Conservation (phyloP, 2,888 invertebrate genomes). For the Brachypterus glaber region DNA sequence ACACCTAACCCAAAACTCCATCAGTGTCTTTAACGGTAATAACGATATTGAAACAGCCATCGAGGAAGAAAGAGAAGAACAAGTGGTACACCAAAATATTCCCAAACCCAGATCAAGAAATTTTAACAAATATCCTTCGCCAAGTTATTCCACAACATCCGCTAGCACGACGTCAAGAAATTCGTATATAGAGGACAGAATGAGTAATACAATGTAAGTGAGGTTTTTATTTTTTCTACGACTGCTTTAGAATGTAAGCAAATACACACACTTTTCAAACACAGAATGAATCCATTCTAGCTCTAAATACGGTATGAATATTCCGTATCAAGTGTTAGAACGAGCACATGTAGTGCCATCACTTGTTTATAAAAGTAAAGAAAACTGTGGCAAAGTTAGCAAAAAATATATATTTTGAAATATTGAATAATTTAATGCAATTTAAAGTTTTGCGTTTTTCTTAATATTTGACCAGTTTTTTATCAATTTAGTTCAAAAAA, state of each 20-base stretch:
- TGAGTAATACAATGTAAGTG: constrained; percentile 36
- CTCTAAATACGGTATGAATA: no score
- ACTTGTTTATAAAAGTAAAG: no score
- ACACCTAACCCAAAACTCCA: constrained; percentile 47
- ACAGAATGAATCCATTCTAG: no score
- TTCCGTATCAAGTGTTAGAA: no score
- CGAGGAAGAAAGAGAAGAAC: constrained; percentile 66
- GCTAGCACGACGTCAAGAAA: constrained; percentile 16
- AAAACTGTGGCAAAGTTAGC: no score
- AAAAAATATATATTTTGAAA: no score
- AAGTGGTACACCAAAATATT: constrained; percentile 40
- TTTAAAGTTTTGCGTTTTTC: no score
- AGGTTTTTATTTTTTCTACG: not conserved
- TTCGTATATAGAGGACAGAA: constrained; percentile 27
- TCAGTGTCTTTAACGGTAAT: constrained; percentile 53
- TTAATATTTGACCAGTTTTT: no score
- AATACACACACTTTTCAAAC: no score
- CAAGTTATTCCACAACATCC: constrained; percentile 11
- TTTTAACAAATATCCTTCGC: constrained; percentile 28
- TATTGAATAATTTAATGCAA: no score
- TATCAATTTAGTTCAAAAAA: no score
- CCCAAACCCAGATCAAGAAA: constrained; percentile 25
- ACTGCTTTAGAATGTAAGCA: not conserved
- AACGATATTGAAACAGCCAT: constrained; percentile 69
- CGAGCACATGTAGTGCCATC: no score